Evolutionary conservation across 37 sponge, comb jelly and placozoan genomes (phyloP).

Genomic region (Cladorhizidae sp.): DNA sequence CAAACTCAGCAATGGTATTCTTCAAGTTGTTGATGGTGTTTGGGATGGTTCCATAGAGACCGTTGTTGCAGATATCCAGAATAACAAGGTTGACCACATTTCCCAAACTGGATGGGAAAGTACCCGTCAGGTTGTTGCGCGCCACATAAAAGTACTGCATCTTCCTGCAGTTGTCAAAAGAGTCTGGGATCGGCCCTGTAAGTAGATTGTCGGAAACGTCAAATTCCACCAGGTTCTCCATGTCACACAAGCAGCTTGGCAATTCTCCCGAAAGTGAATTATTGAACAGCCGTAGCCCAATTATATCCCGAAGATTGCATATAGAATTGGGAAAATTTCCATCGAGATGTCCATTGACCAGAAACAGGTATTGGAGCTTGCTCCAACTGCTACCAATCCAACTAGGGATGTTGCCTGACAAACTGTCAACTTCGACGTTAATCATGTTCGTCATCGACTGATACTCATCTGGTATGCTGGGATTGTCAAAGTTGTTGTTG

Average conservation of each 20-base stretch:
- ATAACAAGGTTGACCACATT: constrained; percentile 25
- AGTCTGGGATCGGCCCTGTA: constrained; percentile 67
- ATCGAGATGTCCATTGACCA: constrained; percentile 57
- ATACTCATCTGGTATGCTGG: constrained; percentile 62
- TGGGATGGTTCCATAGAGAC: constrained; percentile 64
- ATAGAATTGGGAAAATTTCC: constrained; percentile 59
- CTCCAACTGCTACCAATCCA: constrained; percentile 68
- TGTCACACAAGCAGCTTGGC: constrained; percentile 58
- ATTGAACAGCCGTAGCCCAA: constrained; percentile 60
- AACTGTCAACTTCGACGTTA: constrained; percentile 31
- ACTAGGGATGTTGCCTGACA: constrained; percentile 61
- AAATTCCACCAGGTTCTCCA: constrained; percentile 34
- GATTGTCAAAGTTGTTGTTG: constrained; percentile 39
- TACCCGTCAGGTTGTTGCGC: constrained; percentile 54
- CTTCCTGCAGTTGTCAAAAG: constrained; percentile 30
- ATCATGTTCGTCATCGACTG: constrained; percentile 17
- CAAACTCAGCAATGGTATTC: constrained; percentile 31
- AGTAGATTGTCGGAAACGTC: constrained; percentile 70
- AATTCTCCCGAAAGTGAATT: constrained; percentile 53
- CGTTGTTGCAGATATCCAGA: constrained; percentile 64
- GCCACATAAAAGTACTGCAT: constrained; percentile 33
- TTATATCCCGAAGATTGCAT: constrained; percentile 47
- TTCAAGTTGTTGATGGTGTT: constrained; percentile 29
- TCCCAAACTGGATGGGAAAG: constrained; percentile 59
- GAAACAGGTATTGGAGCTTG: constrained; percentile 28